Conservation (phyloP, 2,888 invertebrate genomes). For the Camponotus fellah region DNA sequence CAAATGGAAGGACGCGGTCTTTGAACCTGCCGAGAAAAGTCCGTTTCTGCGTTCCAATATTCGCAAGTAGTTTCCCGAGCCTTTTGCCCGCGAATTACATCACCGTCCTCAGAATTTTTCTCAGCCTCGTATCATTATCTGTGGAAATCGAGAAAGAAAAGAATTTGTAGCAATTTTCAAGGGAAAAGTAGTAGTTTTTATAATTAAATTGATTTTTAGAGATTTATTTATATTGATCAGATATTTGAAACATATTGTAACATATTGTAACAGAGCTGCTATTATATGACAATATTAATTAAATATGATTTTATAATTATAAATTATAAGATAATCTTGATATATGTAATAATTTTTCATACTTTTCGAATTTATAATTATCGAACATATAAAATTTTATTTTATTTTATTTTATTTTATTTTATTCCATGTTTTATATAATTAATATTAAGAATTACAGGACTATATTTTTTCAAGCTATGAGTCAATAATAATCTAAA, state of each 20-base stretch:
- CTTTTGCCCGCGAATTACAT: slow-evolving; percentile 46
- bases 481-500: not conserved
- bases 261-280: not conserved
- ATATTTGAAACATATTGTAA: not conserved
- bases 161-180: not conserved
- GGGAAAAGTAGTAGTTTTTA: slow-evolving; percentile 3
- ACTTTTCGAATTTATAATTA: not conserved
- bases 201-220: slow-evolving; percentile 28
- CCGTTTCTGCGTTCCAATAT: slow-evolving; percentile 52
- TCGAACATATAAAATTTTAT: not conserved
- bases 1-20: slow-evolving; percentile 56
- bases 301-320: not conserved
- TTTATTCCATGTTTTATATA: not conserved
- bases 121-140: slow-evolving; percentile 8
- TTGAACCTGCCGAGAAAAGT: slow-evolving; percentile 51
- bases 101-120: slow-evolving; percentile 26
- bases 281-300: not conserved
- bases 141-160: slow-evolving; percentile 6
- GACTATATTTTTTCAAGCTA: not conserved
- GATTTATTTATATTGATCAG: not conserved
- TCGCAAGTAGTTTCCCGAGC: slow-evolving; percentile 44
- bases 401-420: too few species aligned
- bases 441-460: not conserved
- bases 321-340: not conserved
- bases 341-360: not conserved